Evolutionary conservation across 2,888 invertebrate genomes (phyloP), one percentile per base, ranked within the genome.

Genomic region (Tinea trinotella): DNA sequence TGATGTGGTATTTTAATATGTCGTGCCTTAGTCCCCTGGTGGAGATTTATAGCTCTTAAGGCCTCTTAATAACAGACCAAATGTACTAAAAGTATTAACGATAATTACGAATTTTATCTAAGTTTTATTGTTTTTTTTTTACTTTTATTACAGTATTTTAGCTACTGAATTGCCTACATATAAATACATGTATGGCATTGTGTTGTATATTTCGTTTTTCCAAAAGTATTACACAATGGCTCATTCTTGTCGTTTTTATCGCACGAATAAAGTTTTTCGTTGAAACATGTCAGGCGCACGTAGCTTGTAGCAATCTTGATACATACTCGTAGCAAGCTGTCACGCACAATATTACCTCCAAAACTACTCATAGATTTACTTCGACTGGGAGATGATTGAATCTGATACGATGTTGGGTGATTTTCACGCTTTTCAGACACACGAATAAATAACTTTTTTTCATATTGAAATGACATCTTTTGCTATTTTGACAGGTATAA

Each of bases 1-100:
- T 70, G 73, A 75, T 74, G 79, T 61, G 77, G 76, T 74, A 76
- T 77, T 78, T 76, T 76, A 78, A 50, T 50, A 50, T 50, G 50
- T 50, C 50, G 50, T 24, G 24, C 50, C 19, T 22, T 7, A 24
- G 65, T 65, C 70, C 71, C 70, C 60, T 53, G 24, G 60, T 59
- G 64, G 65, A 70, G 66, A 77, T 76, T 76, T 76, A 76, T 70
- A 65, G 64, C 66, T 62, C 62, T 65, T 64, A 65, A 71, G 65
- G 63, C 66, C 50, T 50, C 52, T 55, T 55, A 44, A 55, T 55
- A 55, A 55, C 24, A 15, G 50, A 24, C 24, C 50, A 48, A 20
- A 19, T 9, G 48, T 20, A 19, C 18, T 48, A 48, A 48, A 48
- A 48, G 19, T 19, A 48, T 48, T 48, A 48, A 48, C 3, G 48